Evolutionary conservation across 1,140 invertebrate species (phyloP).

Genomic region (Dryas iulia): DNA sequence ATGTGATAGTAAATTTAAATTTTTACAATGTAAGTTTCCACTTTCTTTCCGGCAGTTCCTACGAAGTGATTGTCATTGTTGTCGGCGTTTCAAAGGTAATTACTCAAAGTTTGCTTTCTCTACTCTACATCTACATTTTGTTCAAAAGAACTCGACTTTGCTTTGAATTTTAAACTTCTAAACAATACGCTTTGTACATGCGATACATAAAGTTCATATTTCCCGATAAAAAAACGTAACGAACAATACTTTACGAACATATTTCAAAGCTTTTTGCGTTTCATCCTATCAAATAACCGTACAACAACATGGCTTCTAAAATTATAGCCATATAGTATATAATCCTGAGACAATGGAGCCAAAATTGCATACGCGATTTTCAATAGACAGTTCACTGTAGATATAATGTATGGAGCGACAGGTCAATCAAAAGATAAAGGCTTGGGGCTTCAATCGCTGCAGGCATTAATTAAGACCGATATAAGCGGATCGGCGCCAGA

Average conservation of each 20-base stretch:
- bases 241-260: constrained; percentile 2
- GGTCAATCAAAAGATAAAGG: constrained; percentile 73
- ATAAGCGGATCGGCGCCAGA: constrained; percentile 63
- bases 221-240: constrained; percentile 19
- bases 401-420: constrained; percentile 46
- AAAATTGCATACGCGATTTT: constrained; percentile 27
- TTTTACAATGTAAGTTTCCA: not conserved
- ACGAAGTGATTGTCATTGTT: not conserved
- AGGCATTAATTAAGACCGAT: constrained; percentile 67
- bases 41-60: not conserved
- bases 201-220: constrained; percentile 18
- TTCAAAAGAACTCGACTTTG: no score
- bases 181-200: not conserved
- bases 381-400: constrained; percentile 19
- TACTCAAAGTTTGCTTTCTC: not conserved
- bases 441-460: constrained; percentile 49
- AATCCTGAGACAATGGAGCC: constrained; percentile 13
- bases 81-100: not conserved
- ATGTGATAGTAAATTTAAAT: not conserved
- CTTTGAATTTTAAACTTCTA: not conserved
- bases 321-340: constrained; percentile 15
- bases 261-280: constrained; percentile 26
- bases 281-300: constrained; percentile 2
- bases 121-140: not conserved
- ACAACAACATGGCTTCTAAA: not conserved